These are phyloP conservation scores for Aromia moschata DNA, from an alignment of 2,888 invertebrate species.

Conservation along the genomic window DNA sequence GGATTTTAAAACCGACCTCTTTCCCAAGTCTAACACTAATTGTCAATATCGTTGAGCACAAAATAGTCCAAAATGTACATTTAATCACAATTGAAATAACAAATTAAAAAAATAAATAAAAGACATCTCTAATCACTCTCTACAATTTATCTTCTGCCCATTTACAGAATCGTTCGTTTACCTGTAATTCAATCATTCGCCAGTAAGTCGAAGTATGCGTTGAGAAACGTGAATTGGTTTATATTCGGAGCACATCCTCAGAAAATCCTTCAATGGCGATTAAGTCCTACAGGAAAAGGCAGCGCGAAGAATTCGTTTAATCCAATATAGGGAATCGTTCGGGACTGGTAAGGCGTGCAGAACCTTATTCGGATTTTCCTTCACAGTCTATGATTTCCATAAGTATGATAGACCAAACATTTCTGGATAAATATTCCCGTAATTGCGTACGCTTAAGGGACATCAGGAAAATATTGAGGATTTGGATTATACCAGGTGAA, in stretches of 20 bases:
- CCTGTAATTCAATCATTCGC: background rate
- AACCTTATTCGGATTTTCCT: conserved; percentile 12
- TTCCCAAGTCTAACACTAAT: too few relatives aligned
- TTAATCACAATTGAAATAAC: too few relatives aligned
- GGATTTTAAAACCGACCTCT: too few relatives aligned
- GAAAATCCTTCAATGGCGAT: conserved; percentile 35
- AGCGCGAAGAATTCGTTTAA: conserved; percentile 30
- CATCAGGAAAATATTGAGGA: too few relatives aligned
- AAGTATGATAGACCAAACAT: too few relatives aligned
- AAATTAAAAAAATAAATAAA: background rate
- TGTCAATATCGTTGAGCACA: too few relatives aligned
- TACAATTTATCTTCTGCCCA: background rate
- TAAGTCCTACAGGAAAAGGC: conserved; percentile 31
- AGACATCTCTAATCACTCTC: background rate
- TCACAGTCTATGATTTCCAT: conserved; percentile 2
- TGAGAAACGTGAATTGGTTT: conserved; percentile 8
- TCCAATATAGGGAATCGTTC: conserved; percentile 32
- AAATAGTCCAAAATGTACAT: too few relatives aligned
- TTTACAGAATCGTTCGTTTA: background rate
- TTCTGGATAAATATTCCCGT: too few relatives aligned
- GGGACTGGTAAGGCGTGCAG: conserved; percentile 22
- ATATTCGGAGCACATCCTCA: conserved; percentile 26
- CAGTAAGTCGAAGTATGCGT: conserved; percentile 17
- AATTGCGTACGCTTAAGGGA: too few relatives aligned
- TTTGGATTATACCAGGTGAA: too few relatives aligned